These are phyloP conservation scores for Alloscopus bannaensis DNA, from an alignment of 2,888 invertebrate species.

Conservation along the genomic window DNA sequence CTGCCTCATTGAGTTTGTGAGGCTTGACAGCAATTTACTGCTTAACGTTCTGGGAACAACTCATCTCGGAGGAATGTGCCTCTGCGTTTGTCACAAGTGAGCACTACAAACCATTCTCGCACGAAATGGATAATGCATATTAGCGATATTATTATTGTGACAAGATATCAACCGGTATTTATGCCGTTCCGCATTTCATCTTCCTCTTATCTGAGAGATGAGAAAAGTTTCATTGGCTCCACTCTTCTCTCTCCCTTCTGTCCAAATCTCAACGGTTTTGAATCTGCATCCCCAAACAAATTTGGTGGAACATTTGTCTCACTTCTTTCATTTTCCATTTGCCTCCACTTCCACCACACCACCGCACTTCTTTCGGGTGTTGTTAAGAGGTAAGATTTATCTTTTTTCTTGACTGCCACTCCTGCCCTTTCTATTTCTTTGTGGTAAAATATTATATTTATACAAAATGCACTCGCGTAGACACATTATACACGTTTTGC, in stretches of 20 bases:
- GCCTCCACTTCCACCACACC: constrained; percentile 24
- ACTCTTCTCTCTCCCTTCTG: constrained; percentile 20
- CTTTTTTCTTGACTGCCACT: constrained; percentile 56
- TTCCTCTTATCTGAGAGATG: background rate
- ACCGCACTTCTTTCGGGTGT: constrained; percentile 29
- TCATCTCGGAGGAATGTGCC: too few relatives aligned
- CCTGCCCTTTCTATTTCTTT: constrained; percentile 51
- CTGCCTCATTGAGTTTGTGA: constrained; percentile 19
- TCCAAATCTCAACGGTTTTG: constrained; percentile 57
- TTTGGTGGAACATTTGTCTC: constrained; percentile 60
- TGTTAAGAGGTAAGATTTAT: constrained; percentile 56
- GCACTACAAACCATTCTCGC: too few relatives aligned
- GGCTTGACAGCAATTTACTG: constrained; percentile 23
- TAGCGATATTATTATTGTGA: constrained; percentile 42
- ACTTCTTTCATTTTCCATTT: constrained; percentile 33
- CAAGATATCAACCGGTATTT: constrained; percentile 44
- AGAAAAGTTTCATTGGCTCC: too few relatives aligned
- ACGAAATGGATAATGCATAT: constrained; percentile 41
- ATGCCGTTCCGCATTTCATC: constrained; percentile 5
- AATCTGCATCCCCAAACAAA: constrained; percentile 60
- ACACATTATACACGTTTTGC: background rate
- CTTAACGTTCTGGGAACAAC: too few relatives aligned
- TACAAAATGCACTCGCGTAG: too few relatives aligned
- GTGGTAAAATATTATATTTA: constrained; percentile 50
- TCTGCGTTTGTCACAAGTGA: background rate